Evolutionary conservation across 23 tunicate genomes (phyloP), one percentile per base, ranked within the genome.

Genomic region (Aplidium turbinatum): DNA sequence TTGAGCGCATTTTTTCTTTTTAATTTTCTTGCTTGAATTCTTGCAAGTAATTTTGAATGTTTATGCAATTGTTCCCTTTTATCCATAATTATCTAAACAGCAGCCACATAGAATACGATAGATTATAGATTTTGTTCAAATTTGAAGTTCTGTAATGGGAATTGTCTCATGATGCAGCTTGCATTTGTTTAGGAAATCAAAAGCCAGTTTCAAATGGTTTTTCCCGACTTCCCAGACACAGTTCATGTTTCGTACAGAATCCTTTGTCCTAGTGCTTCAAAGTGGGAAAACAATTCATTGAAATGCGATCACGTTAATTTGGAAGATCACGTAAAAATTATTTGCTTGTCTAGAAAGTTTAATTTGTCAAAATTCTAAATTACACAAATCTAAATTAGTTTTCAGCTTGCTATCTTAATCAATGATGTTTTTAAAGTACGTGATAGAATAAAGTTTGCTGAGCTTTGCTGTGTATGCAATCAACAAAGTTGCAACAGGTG

Each of bases 231-330:
- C 55, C 84, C 3, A 31, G 38, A 35, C 24, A 35, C 57, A 19
- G 34, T 80, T 22, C 69, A 70, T 24, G 21, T 80, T 35, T 54
- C 54, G 1, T 57, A 70, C 28, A 54, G 78, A 25, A 70, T 56
- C 16, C 57, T 70, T 2, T 80, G 86, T 71, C 86, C 79, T 0
- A 19, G 66, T 13, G 30, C 56, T 2, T 23, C 47, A 0, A 32
- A 21, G 4, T 80, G 78, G 78, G 56, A 53, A 55, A 42, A 56
- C 35, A 40, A 72, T 33, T 35, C 57, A 9, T 52, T 80, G 21
- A 35, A 45, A n/a, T 80, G 86, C 54, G 73, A 80, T 25, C 56
- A 80, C 70, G 57, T 62, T 50, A 20, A 67, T 26, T 32, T 78
- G 31, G 76, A 64, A 13, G 74, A 74, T 31, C 48, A 67, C 22